Conservation (phyloP, 2,888 invertebrate genomes). For the Epirrhoe alternata region DNA sequence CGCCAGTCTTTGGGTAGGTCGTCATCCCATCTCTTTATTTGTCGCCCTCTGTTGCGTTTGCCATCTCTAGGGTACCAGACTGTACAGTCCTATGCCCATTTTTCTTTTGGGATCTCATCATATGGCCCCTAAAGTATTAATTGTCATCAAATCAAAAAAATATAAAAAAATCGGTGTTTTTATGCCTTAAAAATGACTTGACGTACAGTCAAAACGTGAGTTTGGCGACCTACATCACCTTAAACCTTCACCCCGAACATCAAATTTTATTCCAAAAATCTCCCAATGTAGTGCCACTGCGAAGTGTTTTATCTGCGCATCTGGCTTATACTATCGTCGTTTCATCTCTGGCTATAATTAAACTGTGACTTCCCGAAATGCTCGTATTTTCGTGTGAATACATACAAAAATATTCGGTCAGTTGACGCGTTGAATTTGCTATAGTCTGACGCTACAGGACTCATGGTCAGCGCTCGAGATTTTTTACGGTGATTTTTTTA, state of each 20-base stretch:
- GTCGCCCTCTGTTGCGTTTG: too few relatives aligned
- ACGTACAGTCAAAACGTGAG: too few relatives aligned
- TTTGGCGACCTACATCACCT: too few relatives aligned
- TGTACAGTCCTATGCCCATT: too few relatives aligned
- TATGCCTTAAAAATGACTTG: too few relatives aligned
- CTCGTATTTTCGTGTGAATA: slow-evolving; percentile 66
- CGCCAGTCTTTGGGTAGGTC: too few relatives aligned
- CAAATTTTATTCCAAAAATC: neutral
- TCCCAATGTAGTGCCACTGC: slow-evolving; percentile 9
- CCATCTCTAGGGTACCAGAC: too few relatives aligned
- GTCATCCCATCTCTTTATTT: too few relatives aligned
- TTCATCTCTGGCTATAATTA: slow-evolving; percentile 64
- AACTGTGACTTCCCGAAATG: slow-evolving; percentile 71
- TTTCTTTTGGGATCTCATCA: too few relatives aligned
- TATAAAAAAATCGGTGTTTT: too few relatives aligned
- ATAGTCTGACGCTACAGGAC: slow-evolving; percentile 72
- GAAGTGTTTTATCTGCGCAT: slow-evolving; percentile 45
- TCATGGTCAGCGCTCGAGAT: slow-evolving; percentile 64
- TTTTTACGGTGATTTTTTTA: slow-evolving; percentile 55
- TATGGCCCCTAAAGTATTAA: too few relatives aligned
- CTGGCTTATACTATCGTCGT: slow-evolving; percentile 32
- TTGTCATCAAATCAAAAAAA: too few relatives aligned
- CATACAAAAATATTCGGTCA: slow-evolving; percentile 54
- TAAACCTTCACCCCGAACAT: neutral
- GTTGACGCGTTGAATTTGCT: slow-evolving; percentile 67